phyloP scores from a whole-genome alignment of 2,888 invertebrate species.

The Tipula confusa region DNA sequence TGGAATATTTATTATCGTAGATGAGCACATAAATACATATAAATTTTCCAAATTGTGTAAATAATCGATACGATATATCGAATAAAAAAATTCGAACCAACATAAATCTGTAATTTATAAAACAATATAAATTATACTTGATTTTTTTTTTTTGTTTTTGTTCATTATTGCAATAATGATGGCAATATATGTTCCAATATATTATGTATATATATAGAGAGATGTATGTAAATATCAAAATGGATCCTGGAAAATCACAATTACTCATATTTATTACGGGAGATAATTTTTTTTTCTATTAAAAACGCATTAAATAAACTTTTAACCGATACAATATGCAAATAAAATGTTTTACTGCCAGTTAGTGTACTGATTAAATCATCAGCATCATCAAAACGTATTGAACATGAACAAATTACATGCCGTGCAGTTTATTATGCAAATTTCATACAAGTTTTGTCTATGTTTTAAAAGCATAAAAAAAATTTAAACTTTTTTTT shows the following conservation, averaged over 20 bases:
- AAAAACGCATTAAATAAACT: background rate
- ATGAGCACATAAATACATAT: background rate
- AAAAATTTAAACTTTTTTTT: background rate
- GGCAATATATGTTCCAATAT: background rate
- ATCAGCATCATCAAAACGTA: background rate
- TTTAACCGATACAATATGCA: background rate
- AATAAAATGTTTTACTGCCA: background rate
- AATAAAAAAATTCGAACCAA: background rate
- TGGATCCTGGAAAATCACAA: background rate
- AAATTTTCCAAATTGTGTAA: background rate
- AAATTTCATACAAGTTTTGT: background rate
- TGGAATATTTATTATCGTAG: too few relatives aligned
- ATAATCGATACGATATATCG: background rate
- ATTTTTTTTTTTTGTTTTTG: background rate
- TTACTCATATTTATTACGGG: background rate
- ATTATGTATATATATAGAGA: background rate
- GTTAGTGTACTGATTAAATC: background rate
- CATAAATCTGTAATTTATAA: background rate
- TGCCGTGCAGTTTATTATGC: background rate
- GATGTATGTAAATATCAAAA: background rate
- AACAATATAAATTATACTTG: background rate
- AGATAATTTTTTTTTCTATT: background rate
- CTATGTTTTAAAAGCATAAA: background rate
- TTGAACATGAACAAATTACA: background rate
- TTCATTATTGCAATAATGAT: background rate